A percentile compares a stretch with the other conserved stretches of the same genome.
Evolutionary conservation across 2,797 vertebrate genomes (phyloP).

Genomic region (Garrulus glandarius): DNA sequence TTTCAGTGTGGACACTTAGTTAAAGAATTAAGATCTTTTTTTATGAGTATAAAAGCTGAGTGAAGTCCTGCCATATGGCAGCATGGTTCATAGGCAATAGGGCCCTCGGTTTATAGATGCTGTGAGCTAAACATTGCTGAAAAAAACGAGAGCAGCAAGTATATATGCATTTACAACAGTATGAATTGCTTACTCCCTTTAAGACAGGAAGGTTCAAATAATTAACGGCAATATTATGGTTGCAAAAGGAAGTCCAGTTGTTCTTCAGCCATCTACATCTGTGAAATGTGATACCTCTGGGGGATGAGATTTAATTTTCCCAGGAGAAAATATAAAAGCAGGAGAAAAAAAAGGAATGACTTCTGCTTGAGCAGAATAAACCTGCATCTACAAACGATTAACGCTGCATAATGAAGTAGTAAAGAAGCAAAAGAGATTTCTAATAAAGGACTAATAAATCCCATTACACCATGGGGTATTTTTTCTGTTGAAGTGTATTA

Average conservation of each 20-base stretch:
- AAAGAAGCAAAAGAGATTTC: conserved; percentile 67
- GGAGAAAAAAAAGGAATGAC: conserved; percentile 35
- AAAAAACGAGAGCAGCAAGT: conserved; percentile 17
- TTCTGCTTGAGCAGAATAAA: conserved; percentile 59
- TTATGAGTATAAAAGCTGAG: conserved; percentile 60
- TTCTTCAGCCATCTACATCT: conserved; percentile 57
- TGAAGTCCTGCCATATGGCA: conserved; percentile 68
- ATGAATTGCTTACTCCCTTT: conserved; percentile 48
- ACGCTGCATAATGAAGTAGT: conserved; percentile 62
- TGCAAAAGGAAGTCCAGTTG: conserved; percentile 64
- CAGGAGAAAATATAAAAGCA: conserved; percentile 58
- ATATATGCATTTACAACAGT: conserved; percentile 20
- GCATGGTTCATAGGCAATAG: conserved; percentile 47
- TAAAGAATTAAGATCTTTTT: conserved; percentile 54
- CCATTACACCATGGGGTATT: conserved; percentile 48
- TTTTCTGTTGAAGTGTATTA: conserved; percentile 43
- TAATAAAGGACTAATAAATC: conserved; percentile 73
- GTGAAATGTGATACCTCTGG: conserved; percentile 57
- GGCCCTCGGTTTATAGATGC: conserved; percentile 53
- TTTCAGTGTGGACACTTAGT: conserved; percentile 54
- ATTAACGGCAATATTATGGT: conserved; percentile 45
- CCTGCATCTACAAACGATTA: conserved; percentile 58
- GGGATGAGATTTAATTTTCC: conserved; percentile 66
- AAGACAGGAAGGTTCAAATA: conserved; percentile 57
- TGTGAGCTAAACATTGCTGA: conserved; percentile 2